Conservation (phyloP, 2,888 invertebrate genomes). For the Hydriomena furcata region DNA sequence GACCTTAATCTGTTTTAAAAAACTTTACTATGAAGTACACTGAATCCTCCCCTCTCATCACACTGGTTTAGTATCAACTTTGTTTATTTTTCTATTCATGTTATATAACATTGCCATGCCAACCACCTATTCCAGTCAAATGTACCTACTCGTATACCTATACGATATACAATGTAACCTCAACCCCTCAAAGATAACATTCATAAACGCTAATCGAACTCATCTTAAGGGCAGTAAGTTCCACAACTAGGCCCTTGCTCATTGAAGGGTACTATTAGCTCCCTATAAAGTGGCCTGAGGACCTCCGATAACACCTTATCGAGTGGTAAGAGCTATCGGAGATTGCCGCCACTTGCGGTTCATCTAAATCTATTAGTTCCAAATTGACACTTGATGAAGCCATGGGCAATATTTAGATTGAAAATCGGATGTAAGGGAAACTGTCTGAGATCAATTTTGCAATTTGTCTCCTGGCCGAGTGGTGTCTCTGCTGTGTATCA, state of each 20-base stretch:
- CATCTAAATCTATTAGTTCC: slow-evolving; percentile 50
- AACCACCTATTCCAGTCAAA: not conserved
- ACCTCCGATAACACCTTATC: slow-evolving; percentile 75
- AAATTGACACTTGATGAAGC: slow-evolving; percentile 26
- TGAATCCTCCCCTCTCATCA: too few relatives aligned
- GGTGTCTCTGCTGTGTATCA: too few relatives aligned
- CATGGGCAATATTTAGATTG: slow-evolving; percentile 30
- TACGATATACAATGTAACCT: slow-evolving; percentile 12
- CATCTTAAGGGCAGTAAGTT: slow-evolving; percentile 34
- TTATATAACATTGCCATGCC: too few relatives aligned
- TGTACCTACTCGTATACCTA: slow-evolving; percentile 4
- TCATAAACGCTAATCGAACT: slow-evolving; percentile 34
- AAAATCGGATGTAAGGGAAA: slow-evolving; percentile 24
- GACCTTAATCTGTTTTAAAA: too few relatives aligned
- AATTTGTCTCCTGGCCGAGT: too few relatives aligned
- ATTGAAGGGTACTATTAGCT: slow-evolving; percentile 72
- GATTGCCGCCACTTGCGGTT: slow-evolving; percentile 59
- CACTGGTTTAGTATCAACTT: too few relatives aligned
- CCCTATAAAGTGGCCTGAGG: slow-evolving; percentile 69
- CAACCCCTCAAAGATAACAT: slow-evolving; percentile 25
- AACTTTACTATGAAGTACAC: too few relatives aligned
- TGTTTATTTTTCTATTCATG: too few relatives aligned
- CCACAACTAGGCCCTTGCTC: slow-evolving; percentile 40
- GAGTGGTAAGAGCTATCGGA: slow-evolving; percentile 73
- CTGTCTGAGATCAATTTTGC: not conserved